phyloP scores from a whole-genome alignment of 1,140 invertebrate species.

The Micrasema minimum region DNA sequence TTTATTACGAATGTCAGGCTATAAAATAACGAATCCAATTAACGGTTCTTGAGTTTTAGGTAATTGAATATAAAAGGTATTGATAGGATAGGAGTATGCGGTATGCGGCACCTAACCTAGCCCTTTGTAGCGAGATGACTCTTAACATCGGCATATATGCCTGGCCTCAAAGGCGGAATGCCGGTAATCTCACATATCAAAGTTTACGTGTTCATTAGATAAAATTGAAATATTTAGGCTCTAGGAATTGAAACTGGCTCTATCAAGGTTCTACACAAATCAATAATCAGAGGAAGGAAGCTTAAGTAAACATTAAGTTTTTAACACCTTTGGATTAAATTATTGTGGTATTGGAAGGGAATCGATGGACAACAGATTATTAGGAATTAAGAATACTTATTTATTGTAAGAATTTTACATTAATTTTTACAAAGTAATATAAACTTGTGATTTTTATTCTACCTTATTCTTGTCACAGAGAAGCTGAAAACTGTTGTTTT shows the following conservation, averaged over 20 bases:
- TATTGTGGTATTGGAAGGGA: no score
- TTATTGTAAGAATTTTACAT: no score
- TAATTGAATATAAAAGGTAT: conserved; percentile 32
- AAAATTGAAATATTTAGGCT: conserved; percentile 29
- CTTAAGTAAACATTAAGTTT: conserved; percentile 1
- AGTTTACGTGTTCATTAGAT: conserved; percentile 39
- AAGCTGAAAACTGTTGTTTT: no score
- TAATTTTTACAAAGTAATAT: no score
- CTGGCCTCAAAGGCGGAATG: conserved; percentile 28
- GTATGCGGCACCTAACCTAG: neutral
- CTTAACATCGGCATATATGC: conserved; percentile 2
- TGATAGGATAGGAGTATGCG: conserved; percentile 10
- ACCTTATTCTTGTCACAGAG: no score
- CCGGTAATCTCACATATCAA: conserved; percentile 30
- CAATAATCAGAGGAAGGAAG: conserved; percentile 9
- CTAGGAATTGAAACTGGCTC: conserved; percentile 1
- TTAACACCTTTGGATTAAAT: no score
- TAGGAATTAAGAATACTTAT: no score
- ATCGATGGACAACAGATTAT: no score
- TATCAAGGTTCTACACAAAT: conserved; percentile 25
- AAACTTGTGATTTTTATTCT: no score
- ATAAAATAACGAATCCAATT: conserved; percentile 43
- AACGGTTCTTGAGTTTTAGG: conserved; percentile 30
- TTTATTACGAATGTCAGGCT: conserved; percentile 32
- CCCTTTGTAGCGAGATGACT: conserved; percentile 24